phyloP scores from a whole-genome alignment of 2,113 vertebrate species.

The Baryphthengus martii region DNA sequence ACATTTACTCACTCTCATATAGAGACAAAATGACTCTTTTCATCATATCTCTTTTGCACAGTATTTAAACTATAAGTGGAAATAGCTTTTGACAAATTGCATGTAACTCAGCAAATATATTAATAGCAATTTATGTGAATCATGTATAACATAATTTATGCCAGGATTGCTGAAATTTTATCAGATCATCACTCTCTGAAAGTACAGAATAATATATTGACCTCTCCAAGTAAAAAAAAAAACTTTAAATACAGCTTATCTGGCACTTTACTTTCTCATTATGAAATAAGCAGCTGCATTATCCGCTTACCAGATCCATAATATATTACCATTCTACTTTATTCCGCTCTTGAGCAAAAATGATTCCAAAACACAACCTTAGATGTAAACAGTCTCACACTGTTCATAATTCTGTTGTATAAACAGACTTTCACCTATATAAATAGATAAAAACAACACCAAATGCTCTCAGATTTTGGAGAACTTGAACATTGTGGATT shows the following conservation, averaged over 20 bases:
- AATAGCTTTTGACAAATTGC: constrained; percentile 46
- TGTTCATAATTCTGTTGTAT: neutral
- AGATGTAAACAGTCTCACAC: neutral
- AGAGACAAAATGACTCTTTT: constrained; percentile 58
- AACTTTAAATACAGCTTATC: constrained; percentile 33
- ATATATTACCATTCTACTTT: neutral
- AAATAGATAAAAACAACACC: neutral
- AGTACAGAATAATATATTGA: constrained; percentile 32
- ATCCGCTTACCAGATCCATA: neutral
- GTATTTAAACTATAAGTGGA: constrained; percentile 54
- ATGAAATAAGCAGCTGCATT: constrained; percentile 27
- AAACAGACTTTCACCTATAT: neutral
- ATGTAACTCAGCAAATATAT: constrained; percentile 50
- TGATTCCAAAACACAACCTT: neutral
- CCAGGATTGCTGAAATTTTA: constrained; percentile 45
- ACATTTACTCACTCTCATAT: constrained; percentile 63
- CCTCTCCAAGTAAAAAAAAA: neutral
- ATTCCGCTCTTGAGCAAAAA: neutral
- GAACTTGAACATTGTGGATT: neutral
- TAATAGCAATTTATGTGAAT: constrained; percentile 49
- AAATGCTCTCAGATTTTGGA: neutral
- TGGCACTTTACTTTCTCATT: constrained; percentile 22
- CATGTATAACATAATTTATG: neutral
- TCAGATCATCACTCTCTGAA: constrained; percentile 45
- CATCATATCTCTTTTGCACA: constrained; percentile 46